These are phyloP conservation scores for Siniperca chuatsi DNA, from an alignment of 2,113 vertebrate species.

Conservation along the genomic window DNA sequence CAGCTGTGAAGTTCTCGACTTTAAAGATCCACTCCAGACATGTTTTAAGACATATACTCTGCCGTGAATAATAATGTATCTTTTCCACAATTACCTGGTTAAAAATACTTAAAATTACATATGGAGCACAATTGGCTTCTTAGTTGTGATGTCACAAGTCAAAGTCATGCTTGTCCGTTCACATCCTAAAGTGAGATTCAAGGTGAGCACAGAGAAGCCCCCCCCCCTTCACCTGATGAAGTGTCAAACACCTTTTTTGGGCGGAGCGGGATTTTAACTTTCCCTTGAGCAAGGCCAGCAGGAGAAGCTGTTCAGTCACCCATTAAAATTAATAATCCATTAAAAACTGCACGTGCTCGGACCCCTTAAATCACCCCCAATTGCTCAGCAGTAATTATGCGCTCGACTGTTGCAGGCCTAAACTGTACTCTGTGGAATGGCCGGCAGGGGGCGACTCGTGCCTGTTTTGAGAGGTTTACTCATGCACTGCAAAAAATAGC, in stretches of 20 bases:
- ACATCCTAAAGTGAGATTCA: neutral
- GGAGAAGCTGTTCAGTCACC: conserved; percentile 4
- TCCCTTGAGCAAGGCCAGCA: neutral
- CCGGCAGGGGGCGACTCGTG: conserved; percentile 65
- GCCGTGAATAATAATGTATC: too few species aligned
- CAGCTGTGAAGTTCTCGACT: too few species aligned
- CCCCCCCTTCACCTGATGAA: neutral
- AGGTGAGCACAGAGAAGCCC: neutral
- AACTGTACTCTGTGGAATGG: neutral
- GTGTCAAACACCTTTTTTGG: too few species aligned
- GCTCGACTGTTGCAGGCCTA: neutral
- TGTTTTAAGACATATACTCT: too few species aligned
- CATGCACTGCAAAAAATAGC: conserved; percentile 48
- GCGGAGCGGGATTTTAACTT: neutral
- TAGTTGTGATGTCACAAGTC: too few species aligned
- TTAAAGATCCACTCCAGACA: too few species aligned
- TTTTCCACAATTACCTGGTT: too few species aligned
- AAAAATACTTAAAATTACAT: too few species aligned
- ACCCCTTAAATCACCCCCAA: neutral
- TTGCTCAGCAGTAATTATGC: neutral
- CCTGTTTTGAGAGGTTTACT: neutral
- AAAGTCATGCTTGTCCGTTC: neutral
- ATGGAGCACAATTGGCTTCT: neutral
- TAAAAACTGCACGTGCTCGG: neutral
- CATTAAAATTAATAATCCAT: neutral